phyloP scores from a whole-genome alignment of 2,797 vertebrate genomes.

The Octomys mimax region DNA sequence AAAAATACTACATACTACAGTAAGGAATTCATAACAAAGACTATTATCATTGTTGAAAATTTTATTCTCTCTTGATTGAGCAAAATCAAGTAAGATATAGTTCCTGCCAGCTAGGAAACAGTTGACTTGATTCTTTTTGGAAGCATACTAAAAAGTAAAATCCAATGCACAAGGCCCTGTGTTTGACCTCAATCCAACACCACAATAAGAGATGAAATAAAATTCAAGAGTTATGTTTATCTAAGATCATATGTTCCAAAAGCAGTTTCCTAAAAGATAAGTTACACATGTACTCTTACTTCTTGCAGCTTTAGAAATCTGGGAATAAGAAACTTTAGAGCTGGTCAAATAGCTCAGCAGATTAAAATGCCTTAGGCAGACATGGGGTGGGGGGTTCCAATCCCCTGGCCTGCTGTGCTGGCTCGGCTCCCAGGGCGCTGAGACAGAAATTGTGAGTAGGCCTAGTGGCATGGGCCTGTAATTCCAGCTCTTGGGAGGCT shows the following conservation, averaged over 20 bases:
- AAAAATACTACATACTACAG: not conserved
- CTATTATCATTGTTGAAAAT: conserved; percentile 22
- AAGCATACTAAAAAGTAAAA: conserved; percentile 49
- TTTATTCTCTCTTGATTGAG: conserved; percentile 40
- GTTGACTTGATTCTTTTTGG: not conserved
- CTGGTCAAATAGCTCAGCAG: too few relatives aligned
- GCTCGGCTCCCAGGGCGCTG: too few relatives aligned
- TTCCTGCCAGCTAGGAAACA: conserved; percentile 17
- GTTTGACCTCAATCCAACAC: not conserved
- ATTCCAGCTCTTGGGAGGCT: too few relatives aligned
- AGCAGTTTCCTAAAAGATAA: conserved; percentile 39
- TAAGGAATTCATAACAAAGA: conserved; percentile 4
- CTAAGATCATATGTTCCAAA: conserved; percentile 40
- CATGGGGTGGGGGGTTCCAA: too few relatives aligned
- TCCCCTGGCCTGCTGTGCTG: too few relatives aligned
- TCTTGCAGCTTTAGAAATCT: conserved; percentile 34
- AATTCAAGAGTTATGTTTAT: conserved; percentile 4
- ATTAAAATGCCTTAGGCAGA: too few relatives aligned
- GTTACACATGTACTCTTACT: not conserved
- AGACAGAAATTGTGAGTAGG: too few relatives aligned
- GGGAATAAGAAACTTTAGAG: conserved; percentile 53
- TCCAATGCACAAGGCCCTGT: not conserved
- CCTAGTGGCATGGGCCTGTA: too few relatives aligned
- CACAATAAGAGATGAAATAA: not conserved
- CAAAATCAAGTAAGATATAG: not conserved